Percentiles rank a stretch among this genome's conserved stretches.
Evolutionary conservation across 2,113 vertebrate genomes (phyloP).

Genomic region (Brachionichthys hirsutus): DNA sequence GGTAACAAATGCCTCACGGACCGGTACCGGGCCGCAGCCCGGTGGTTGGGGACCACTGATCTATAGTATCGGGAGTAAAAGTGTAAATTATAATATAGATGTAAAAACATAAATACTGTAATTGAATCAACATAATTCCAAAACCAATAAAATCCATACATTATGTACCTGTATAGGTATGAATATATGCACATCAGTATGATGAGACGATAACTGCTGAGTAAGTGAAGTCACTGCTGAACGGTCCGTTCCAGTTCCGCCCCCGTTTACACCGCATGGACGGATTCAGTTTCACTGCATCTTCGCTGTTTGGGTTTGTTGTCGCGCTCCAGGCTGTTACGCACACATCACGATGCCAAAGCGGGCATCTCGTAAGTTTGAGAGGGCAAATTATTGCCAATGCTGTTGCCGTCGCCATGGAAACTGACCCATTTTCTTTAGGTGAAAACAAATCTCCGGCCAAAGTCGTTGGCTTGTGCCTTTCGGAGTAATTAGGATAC

Average conservation of each 20-base stretch:
- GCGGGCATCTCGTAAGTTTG: constrained; percentile 36
- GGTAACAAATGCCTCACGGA: too few species aligned
- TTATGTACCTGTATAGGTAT: too few species aligned
- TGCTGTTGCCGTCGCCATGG: constrained; percentile 49
- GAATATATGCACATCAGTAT: background rate
- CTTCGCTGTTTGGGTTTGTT: constrained; percentile 48
- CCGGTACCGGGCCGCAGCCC: too few species aligned
- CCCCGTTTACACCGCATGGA: background rate
- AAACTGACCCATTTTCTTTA: constrained; percentile 27
- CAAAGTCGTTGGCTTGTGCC: constrained; percentile 30
- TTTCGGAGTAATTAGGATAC: constrained; percentile 41
- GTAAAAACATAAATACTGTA: too few species aligned
- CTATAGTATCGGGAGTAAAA: too few species aligned
- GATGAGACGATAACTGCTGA: background rate
- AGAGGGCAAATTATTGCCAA: constrained; percentile 36
- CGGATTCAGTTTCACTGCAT: constrained; percentile 29
- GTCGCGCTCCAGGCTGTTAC: constrained; percentile 29
- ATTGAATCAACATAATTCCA: too few species aligned
- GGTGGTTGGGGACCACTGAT: too few species aligned
- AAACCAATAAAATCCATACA: too few species aligned
- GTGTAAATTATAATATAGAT: too few species aligned
- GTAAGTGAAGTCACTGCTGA: background rate
- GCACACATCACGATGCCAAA: constrained; percentile 25
- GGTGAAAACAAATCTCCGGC: constrained; percentile 27
- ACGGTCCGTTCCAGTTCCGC: background rate